phyloP scores from a whole-genome alignment of 2,797 vertebrate genomes.

The Micrastur ruficollis region DNA sequence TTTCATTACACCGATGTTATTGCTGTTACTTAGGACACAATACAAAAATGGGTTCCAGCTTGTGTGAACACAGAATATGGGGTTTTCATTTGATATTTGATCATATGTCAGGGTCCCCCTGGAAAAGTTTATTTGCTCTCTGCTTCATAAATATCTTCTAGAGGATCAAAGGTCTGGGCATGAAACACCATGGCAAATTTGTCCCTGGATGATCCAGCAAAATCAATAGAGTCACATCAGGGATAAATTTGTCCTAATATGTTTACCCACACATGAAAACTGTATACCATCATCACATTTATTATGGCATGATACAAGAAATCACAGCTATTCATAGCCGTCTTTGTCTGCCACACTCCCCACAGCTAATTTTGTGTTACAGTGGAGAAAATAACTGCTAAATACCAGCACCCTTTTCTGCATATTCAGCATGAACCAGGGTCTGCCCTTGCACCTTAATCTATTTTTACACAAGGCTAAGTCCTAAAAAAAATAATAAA shows the following conservation, averaged over 20 bases:
- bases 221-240: constrained; percentile 11
- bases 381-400: neutral
- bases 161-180: neutral
- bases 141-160: neutral
- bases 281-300: neutral
- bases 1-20: neutral
- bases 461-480: neutral
- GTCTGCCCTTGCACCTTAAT: neutral
- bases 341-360: neutral
- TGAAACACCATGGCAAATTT: neutral
- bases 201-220: neutral
- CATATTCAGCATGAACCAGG: neutral
- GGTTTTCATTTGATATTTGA: neutral
- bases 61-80: neutral
- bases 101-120: neutral
- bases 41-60: neutral
- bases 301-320: neutral
- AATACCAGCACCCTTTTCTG: neutral
- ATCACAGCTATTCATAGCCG: neutral
- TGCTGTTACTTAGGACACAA: neutral
- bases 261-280: neutral
- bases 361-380: neutral
- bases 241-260: neutral
- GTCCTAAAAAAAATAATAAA: neutral
- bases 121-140: neutral